Evolutionary conservation across 2,797 vertebrate genomes (phyloP), one percentile per base, ranked within the genome.

Genomic region (Pteronotus mesoamericanus): DNA sequence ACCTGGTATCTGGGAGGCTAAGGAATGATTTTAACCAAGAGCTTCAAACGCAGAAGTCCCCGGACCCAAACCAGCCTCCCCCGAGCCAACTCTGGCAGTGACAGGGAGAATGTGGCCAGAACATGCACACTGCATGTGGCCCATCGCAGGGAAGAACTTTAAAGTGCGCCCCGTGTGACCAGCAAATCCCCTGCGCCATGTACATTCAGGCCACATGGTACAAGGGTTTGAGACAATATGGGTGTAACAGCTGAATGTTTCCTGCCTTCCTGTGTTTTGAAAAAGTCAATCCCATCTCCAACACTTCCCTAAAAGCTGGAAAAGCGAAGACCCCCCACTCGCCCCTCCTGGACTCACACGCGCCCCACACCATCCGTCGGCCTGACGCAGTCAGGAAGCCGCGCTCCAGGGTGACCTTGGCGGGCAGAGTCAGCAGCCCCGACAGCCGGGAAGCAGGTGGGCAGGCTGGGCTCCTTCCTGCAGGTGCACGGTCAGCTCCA

Each of bases 391-490:
- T 64, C 72, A 51, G 19, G 57, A 10, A 68, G 59, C 71, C 42
- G 46, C 0, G 5, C 77, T 85, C 68, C n/a, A 3, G 4, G 15
- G 34, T 77, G 89, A 84, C 79, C 95, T 77, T 91, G 86, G 93
- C 37, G 68, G 9, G 7, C n/a, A 0, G 34, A 77, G 57, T 89
- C 79, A 79, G 94, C 86, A 85, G 64, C 61, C 66, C 32, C 34
- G 91, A 51, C 91, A 57, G 93, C 83, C 6, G 48, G 93, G 75
- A 39, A 84, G 95, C 94, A 86, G 91, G 93, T 89, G 93, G 93
- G 88, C n/a, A 80, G 1, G 7, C 2, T 11, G 29, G 26, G 53
- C 6, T 6, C 26, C 68, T 44, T 83, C 71, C 87, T 15, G 16
- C 39, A 42, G 53, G 11, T 21, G 3, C 34, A 3, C 1, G 32